Percentiles rank a stretch among this genome's conserved stretches.
phyloP scores from a whole-genome alignment of 1,140 invertebrate species.

The Copidosoma floridanum region DNA sequence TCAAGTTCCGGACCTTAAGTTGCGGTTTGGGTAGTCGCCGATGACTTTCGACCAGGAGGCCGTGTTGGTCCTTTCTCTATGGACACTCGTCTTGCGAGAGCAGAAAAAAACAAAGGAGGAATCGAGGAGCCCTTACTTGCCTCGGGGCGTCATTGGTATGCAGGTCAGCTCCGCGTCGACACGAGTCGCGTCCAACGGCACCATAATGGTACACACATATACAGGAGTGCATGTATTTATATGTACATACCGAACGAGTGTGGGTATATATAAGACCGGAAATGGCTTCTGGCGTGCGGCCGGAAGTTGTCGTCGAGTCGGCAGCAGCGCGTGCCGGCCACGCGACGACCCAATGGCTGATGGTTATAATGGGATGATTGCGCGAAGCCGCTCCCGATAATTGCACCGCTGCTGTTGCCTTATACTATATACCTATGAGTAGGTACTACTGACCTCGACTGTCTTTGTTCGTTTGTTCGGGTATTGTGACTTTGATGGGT shows the following conservation, averaged over 20 bases:
- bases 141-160: not conserved
- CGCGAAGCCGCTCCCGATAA: not conserved
- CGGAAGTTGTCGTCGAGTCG: slow-evolving; percentile 36
- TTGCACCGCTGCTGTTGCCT: not conserved
- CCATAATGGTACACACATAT: no score
- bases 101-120: no score
- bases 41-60: no score
- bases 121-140: no score
- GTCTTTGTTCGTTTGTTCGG: not conserved
- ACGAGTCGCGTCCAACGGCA: no score
- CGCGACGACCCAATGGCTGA: slow-evolving; percentile 37
- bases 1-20: no score
- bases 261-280: no score
- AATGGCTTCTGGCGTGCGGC: slow-evolving; percentile 32
- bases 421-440: no score
- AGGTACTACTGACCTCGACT: no score
- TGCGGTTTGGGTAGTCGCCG: no score
- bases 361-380: slow-evolving; percentile 20
- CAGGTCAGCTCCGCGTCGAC: not conserved
- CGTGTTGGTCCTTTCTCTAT: no score
- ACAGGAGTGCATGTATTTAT: not conserved
- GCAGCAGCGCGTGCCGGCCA: slow-evolving; percentile 44
- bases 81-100: no score
- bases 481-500: not conserved
- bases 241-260: slow-evolving; percentile 5